phyloP scores from a whole-genome alignment of 1,140 invertebrate species.

The Micrasema longulum region DNA sequence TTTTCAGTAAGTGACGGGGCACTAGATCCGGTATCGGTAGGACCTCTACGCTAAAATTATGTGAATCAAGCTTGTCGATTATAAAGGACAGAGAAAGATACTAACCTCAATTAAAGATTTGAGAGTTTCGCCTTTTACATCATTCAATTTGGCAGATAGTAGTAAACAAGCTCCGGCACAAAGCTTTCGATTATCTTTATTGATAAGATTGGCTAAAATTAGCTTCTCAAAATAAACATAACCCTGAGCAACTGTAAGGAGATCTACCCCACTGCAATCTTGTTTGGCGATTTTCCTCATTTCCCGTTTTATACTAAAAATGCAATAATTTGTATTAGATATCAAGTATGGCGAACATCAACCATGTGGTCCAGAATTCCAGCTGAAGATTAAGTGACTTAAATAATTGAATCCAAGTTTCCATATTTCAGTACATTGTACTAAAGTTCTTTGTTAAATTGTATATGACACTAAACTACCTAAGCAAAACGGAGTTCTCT shows the following conservation, averaged over 20 bases:
- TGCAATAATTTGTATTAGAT: no score
- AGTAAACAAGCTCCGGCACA: constrained; percentile 95
- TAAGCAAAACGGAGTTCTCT: no score
- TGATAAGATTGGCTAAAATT: constrained; percentile 91
- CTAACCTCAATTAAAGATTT: constrained; percentile 88
- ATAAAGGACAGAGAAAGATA: neutral
- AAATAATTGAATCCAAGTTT: no score
- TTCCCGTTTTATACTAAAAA: constrained; percentile 88
- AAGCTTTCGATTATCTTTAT: constrained; percentile 94
- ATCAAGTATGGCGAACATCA: no score
- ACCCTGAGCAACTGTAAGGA: constrained; percentile 93
- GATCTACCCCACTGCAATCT: constrained; percentile 84
- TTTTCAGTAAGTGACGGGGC: no score
- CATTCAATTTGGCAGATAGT: constrained; percentile 95
- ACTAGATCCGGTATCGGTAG: no score
- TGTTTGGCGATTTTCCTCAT: constrained; percentile 93
- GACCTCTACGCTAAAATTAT: no score
- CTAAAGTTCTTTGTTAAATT: no score
- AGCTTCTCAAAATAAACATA: constrained; percentile 98
- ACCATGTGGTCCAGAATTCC: no score
- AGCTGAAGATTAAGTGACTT: no score
- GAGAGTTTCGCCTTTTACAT: constrained; percentile 91
- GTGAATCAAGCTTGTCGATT: neutral
- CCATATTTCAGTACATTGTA: no score
- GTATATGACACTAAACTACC: no score